Evolutionary conservation across 2,888 invertebrate genomes (phyloP).

Genomic region (Catotricha subobsoleta): DNA sequence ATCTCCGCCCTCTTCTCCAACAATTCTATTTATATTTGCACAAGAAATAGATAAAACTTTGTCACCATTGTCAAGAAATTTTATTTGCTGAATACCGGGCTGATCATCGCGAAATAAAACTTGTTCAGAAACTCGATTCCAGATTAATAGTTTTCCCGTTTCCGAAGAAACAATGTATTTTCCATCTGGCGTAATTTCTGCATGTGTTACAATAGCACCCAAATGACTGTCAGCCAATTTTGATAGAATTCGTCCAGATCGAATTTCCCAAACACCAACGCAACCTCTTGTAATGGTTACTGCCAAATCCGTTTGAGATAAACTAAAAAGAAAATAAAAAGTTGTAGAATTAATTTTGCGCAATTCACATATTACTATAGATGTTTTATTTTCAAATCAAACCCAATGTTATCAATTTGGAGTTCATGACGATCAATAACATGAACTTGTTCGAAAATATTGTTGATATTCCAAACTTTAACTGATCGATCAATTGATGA

Average conservation of each 20-base stretch:
- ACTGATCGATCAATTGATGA: constrained; percentile 95
- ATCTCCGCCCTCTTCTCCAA: constrained; percentile 40
- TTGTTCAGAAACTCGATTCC: constrained; percentile 61
- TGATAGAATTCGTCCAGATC: constrained; percentile 64
- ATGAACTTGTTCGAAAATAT: constrained; percentile 94
- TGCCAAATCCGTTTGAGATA: constrained; percentile 64
- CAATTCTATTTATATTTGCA: constrained; percentile 18
- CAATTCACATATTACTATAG: neutral
- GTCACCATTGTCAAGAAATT: constrained; percentile 27
- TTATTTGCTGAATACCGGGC: constrained; percentile 31
- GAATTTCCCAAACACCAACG: constrained; percentile 87
- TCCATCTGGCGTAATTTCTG: constrained; percentile 70
- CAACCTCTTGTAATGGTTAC: constrained; percentile 87
- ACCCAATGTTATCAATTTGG: constrained; percentile 84
- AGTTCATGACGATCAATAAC: constrained; percentile 89
- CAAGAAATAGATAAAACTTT: constrained; percentile 28
- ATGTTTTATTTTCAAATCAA: constrained; percentile 11
- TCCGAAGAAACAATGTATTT: constrained; percentile 76
- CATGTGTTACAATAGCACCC: constrained; percentile 88
- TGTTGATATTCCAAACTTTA: constrained; percentile 98
- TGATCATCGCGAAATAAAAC: constrained; percentile 72
- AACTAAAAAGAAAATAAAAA: constrained; percentile 29
- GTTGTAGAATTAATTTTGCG: too few relatives aligned
- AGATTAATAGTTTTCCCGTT: constrained; percentile 76
- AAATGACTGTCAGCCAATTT: constrained; percentile 81